Evolutionary conservation across 2,113 vertebrate species (phyloP).

Genomic region (Ciconia stormi): DNA sequence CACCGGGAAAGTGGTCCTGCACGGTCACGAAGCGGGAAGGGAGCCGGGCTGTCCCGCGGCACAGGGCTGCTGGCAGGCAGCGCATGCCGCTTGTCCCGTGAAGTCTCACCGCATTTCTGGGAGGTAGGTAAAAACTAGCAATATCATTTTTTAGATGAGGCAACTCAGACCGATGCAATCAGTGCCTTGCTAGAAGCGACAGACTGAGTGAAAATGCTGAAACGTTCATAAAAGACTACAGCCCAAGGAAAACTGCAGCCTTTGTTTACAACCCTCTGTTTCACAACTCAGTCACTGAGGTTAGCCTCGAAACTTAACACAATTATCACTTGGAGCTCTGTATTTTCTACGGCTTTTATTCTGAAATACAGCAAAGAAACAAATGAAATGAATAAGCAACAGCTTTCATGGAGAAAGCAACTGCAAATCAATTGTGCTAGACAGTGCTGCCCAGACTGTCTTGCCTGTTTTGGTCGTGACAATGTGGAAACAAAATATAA

Average conservation of each 20-base stretch:
- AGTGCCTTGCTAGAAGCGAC: neutral
- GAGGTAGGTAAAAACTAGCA: neutral
- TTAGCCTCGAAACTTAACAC: neutral
- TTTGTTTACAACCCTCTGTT: neutral
- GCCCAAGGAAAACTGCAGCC: neutral
- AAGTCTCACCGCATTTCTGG: neutral
- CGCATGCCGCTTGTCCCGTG: fast-evolving
- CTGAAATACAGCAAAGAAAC: neutral
- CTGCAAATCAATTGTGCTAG: neutral
- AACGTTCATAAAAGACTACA: neutral
- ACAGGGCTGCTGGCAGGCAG: neutral
- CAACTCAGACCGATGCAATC: neutral
- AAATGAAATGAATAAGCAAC: neutral
- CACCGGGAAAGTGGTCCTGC: fast-evolving
- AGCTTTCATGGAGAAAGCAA: neutral
- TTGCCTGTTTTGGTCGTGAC: neutral
- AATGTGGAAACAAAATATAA: neutral
- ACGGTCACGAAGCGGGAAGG: fast-evolving
- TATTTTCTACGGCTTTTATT: neutral
- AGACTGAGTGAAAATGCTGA: neutral
- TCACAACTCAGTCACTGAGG: neutral
- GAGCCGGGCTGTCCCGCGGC: fast-evolving
- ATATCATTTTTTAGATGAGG: fast-evolving
- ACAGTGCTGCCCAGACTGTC: neutral
- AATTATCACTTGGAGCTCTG: neutral